Base-by-base conservation (phyloP, 2,113 vertebrate species). In the Gobius niger region DNA sequence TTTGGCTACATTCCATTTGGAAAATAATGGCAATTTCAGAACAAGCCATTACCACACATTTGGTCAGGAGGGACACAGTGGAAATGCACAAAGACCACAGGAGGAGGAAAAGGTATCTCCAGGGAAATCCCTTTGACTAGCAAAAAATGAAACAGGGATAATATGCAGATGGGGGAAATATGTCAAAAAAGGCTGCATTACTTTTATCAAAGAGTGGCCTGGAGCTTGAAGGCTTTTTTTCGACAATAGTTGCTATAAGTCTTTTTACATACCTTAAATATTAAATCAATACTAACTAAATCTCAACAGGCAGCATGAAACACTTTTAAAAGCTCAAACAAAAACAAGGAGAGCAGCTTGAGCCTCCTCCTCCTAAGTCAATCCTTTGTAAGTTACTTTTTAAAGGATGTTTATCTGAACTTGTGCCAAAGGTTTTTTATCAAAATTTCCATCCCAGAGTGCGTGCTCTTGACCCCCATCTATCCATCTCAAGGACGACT, bases 21-120 rank as follows among this genome's bases (percentile, higher is more conserved):
- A 78, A 85, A 90, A 90, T 83, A 88, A 89, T 78, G 78, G 78
- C 87, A 85, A 87, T 90, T 90, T 89, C 80, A 84, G 77, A 88
- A 89, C 86, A 87, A 85, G 75, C 81, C 83, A 88, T 91, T 89
- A 91, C 72, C 68, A 80, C 83, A 76, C 76, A 78, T 87, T 34
- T 88, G 89, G 80, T 87, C 78, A 77, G 73, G 83, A 75, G 78
- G 78, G 81, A 79, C 77, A 77, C 72, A 67, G 53, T 9, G 56
- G 78, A 81, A 76, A 77, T 3, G 47, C 65, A 80, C 47, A 65
- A 75, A 71, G 67, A 84, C 68, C 67, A 75, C 71, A 61, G 68
- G 67, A 72, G 77, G 75, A 79, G 34, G 12, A 41, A 63, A 76
- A 71, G 68, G 72, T 75, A 81, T 79, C 88, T 90, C 82, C 69